Conservation (phyloP, 92 coral and sea anemone genomes). For the Epizoanthus stellaris region DNA sequence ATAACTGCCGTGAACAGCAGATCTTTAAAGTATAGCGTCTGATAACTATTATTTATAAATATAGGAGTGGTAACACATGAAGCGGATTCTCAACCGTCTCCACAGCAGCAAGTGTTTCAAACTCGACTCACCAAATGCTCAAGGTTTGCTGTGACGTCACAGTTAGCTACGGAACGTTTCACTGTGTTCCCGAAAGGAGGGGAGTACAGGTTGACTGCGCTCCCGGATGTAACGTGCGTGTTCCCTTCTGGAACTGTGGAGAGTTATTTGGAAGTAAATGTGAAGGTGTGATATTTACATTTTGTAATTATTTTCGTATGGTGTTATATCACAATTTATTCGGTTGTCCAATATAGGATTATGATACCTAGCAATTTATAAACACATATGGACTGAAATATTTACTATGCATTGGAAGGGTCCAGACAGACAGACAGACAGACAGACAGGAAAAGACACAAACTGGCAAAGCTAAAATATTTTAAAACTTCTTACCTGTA, state of each 20-base stretch:
- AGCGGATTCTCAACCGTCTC: not conserved
- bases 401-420: no score
- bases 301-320: not conserved
- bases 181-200: not conserved
- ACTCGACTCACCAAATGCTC: not conserved
- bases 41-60: not conserved
- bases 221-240: conserved; percentile 3
- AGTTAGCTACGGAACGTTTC: conserved; percentile 4
- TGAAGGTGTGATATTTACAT: not conserved
- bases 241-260: conserved; percentile 20
- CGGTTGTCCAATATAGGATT: no score
- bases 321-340: no score
- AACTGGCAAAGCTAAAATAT: no score
- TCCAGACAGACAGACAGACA: no score
- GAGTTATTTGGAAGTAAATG: not conserved
- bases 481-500: no score
- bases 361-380: no score
- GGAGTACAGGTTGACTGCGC: not conserved
- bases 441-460: no score
- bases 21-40: not conserved
- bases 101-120: not conserved
- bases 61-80: not conserved
- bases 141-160: not conserved
- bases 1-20: no score
- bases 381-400: no score